These are phyloP conservation scores for Pantala flavescens DNA, from an alignment of 1,140 invertebrate species.

Conservation along the genomic window DNA sequence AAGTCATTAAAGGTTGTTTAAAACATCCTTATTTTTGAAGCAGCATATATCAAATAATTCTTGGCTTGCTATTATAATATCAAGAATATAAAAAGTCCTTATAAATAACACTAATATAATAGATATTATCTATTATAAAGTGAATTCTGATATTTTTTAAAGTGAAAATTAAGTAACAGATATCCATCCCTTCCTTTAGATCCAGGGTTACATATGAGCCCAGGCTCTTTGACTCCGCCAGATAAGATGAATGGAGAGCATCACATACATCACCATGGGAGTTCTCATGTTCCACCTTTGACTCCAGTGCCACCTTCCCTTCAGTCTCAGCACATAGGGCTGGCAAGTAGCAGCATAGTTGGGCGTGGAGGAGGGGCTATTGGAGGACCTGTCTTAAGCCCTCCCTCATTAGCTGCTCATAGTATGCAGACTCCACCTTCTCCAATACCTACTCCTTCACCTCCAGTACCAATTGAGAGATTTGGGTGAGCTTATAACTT, in stretches of 20 bases:
- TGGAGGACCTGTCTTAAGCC: background rate
- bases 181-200: constrained; percentile 19
- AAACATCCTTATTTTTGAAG: no score
- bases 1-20: no score
- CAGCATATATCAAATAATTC: no score
- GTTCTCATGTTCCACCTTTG: constrained; percentile 24
- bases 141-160: no score
- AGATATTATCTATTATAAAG: no score
- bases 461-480: constrained; percentile 46
- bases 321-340: constrained; percentile 28
- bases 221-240: constrained; percentile 38
- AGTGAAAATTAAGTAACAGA: no score
- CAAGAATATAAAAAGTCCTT: no score
- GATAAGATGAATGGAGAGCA: constrained; percentile 41
- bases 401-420: constrained; percentile 38
- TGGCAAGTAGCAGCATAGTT: constrained; percentile 26
- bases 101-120: no score
- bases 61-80: no score
- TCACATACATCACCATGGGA: constrained; percentile 24
- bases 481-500: constrained; percentile 36
- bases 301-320: constrained; percentile 21
- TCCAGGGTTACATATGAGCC: constrained; percentile 25
- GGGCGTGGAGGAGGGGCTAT: background rate
- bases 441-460: constrained; percentile 47
- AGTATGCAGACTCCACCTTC: constrained; percentile 67